Evolutionary conservation across 2,797 vertebrate species (phyloP), one percentile per base, ranked within the genome.

Genomic region (Macropus fuliginosus): DNA sequence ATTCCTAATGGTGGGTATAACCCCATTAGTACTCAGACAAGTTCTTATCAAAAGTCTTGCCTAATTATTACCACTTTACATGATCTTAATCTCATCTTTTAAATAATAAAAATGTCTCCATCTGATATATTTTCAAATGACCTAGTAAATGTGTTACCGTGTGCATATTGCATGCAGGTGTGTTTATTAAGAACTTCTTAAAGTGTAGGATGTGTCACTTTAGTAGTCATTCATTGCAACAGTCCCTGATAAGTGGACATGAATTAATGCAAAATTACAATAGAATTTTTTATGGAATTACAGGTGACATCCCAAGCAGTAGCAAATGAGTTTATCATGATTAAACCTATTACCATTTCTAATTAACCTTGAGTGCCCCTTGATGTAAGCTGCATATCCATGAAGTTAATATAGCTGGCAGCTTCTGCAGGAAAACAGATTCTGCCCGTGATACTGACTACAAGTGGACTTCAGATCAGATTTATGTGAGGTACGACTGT

Each of bases 261-360:
- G 98, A 98, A 98, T 98, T 98, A 98, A 97, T 98, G 96, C 74
- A 97, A 96, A 98, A 97, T 98, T 98, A 97, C 96, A 97, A 11
- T 94, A 91, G 91, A 96, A 92, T 97, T 92, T 87, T 97, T 95
- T 92, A 81, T 94, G 96, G 96, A 98, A 98, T 98, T 98, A 97
- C 89, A 97, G 97, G 95, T 98, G 98, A 96, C 96, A 98, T 98
- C 94, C 91, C 0, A 95, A 96, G 97, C 96, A 96, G 95, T 96
- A 96, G 90, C 52, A 98, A 97, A 98, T 97, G 95, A 98, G 97
- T 97, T 98, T 96, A 96, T 97, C 94, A 62, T 97, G 93, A 98
- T 98, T 98, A 97, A 98, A 98, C 91, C 97, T 98, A 96, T 95
- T 98, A 98, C 94, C 4, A 11, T 94, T 98, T 98, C 96, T 97